Conservation (phyloP, 2,113 vertebrate species). For the Prunella fulvescens region DNA sequence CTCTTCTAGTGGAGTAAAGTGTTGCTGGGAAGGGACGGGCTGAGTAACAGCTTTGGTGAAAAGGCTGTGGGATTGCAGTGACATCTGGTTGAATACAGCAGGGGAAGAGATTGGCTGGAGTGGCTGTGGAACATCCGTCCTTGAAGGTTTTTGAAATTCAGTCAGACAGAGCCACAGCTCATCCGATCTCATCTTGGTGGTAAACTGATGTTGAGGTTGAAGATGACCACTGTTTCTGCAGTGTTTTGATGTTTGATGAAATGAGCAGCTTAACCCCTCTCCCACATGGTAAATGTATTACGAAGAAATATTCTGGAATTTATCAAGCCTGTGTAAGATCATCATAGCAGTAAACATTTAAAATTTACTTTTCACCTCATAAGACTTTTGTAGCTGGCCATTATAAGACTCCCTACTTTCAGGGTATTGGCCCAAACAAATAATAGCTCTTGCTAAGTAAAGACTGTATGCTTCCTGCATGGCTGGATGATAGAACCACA, state of each 20-base stretch:
- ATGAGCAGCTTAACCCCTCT: neutral
- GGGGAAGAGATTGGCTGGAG: neutral
- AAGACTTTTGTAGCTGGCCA: neutral
- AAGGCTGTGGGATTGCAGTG: neutral
- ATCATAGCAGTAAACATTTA: neutral
- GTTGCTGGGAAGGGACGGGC: neutral
- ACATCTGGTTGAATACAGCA: neutral
- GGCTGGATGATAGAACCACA: neutral
- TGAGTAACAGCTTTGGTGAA: neutral
- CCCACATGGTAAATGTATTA: neutral
- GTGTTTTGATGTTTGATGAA: neutral
- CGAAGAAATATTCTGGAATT: neutral
- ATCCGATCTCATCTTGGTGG: neutral
- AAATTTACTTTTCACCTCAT: neutral
- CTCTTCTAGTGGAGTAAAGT: neutral
- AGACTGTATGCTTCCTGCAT: neutral
- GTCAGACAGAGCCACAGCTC: neutral
- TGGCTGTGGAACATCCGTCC: neutral
- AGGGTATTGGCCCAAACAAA: neutral
- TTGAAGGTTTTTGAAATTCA: neutral
- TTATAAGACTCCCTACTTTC: neutral
- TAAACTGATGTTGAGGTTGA: neutral
- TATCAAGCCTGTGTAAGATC: neutral
- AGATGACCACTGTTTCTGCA: neutral
- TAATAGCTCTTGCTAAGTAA: neutral